Conservation (phyloP, 1,140 invertebrate species). For the Aethina tumida region DNA sequence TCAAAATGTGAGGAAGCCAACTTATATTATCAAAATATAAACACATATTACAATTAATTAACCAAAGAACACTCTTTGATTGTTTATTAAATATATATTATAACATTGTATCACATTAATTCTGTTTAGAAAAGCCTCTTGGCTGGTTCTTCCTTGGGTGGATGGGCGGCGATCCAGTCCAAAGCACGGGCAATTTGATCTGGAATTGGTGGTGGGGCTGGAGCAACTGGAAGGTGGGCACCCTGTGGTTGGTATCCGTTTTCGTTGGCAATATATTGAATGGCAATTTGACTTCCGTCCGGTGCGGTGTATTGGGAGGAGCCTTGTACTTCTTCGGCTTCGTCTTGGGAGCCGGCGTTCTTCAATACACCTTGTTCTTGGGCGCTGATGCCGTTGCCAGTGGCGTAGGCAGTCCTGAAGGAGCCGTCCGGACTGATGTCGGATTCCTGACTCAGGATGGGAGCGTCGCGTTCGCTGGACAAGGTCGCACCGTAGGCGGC, state of each 20-base stretch:
- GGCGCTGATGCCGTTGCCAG: conserved; percentile 5
- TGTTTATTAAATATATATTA: too few relatives aligned
- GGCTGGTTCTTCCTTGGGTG: too few relatives aligned
- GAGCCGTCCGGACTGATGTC: conserved; percentile 54
- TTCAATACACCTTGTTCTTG: conserved; percentile 31
- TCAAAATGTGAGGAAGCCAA: too few relatives aligned
- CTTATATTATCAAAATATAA: too few relatives aligned
- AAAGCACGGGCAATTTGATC: too few relatives aligned
- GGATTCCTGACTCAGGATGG: conserved; percentile 48
- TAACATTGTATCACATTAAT: too few relatives aligned
- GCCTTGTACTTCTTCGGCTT: conserved; percentile 46
- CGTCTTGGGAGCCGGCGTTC: conserved; percentile 41
- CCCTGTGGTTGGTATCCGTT: too few relatives aligned
- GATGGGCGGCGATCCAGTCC: too few relatives aligned
- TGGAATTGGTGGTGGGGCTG: conserved; percentile 60
- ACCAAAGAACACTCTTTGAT: too few relatives aligned
- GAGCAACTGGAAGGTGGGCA: too few relatives aligned
- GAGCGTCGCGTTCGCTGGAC: conserved; percentile 44
- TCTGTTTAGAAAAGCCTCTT: too few relatives aligned
- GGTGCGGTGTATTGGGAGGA: conserved; percentile 68
- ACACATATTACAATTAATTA: too few relatives aligned
- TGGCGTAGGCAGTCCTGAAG: conserved; percentile 37
- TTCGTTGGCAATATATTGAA: conserved; percentile 47
- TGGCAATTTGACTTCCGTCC: conserved; percentile 48
- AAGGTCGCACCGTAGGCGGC: conserved; percentile 25